Evolutionary conservation across 1,140 invertebrate species (phyloP).

Genomic region (Ephestia elutella): DNA sequence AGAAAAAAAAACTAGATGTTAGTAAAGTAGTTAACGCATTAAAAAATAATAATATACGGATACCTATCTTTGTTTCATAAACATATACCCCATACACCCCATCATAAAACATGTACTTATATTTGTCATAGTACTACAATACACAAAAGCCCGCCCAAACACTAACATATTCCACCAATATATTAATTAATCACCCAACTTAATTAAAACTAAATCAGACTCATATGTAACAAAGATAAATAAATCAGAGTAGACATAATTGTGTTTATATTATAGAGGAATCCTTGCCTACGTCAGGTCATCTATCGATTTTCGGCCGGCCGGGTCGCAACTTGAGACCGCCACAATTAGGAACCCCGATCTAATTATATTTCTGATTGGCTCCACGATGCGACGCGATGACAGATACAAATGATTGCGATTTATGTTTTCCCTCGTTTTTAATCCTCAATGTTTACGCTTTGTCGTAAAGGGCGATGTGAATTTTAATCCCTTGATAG

Average conservation of each 20-base stretch:
- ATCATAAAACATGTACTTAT: too few relatives aligned
- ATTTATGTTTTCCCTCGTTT: not conserved
- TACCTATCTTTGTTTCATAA: too few relatives aligned
- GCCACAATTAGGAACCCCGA: conserved; percentile 65
- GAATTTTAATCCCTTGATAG: too few relatives aligned
- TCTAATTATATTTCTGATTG: conserved; percentile 73
- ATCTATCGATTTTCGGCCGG: conserved; percentile 60
- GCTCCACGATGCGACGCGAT: conserved; percentile 25
- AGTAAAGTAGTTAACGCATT: too few relatives aligned
- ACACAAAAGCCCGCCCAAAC: too few relatives aligned
- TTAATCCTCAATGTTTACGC: not conserved
- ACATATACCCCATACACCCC: too few relatives aligned
- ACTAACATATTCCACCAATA: too few relatives aligned
- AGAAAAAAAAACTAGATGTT: too few relatives aligned
- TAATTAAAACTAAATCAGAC: conserved; percentile 3
- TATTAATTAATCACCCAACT: not conserved
- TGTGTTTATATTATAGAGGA: conserved; percentile 5
- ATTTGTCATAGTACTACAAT: too few relatives aligned
- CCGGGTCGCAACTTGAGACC: conserved; percentile 63
- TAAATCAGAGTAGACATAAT: conserved; percentile 14
- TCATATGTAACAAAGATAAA: conserved; percentile 9
- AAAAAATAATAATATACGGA: too few relatives aligned
- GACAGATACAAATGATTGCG: conserved; percentile 7
- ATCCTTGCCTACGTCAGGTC: conserved; percentile 37
- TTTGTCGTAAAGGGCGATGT: too few relatives aligned